Evolutionary conservation across 2,113 vertebrate genomes (phyloP).

Genomic region (Pandion haliaetus): DNA sequence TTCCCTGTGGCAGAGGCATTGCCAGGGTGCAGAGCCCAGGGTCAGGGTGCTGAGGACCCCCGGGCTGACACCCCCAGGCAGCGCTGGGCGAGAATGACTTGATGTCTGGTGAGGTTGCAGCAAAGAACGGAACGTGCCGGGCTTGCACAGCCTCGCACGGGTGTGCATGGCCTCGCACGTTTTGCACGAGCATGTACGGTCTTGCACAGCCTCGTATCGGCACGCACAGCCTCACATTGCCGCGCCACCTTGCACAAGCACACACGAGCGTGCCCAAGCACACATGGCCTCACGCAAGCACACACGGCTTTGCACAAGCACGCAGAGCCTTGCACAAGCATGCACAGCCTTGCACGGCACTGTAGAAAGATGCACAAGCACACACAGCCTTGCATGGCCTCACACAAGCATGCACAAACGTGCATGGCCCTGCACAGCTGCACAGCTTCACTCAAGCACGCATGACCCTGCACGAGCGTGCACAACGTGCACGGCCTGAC

Average conservation of each 20-base stretch:
- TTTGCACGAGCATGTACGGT: accelerated
- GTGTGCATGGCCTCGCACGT: neutral
- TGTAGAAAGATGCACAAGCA: neutral
- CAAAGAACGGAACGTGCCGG: accelerated
- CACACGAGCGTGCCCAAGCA: neutral
- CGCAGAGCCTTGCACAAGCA: neutral
- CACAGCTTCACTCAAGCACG: neutral
- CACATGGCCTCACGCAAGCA: accelerated
- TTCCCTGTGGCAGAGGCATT: accelerated
- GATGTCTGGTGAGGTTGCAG: neutral
- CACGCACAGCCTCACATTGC: neutral
- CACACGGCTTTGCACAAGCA: neutral
- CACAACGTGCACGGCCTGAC: no score
- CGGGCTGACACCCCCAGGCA: no score
- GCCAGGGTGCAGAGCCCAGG: neutral
- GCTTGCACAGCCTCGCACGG: accelerated
- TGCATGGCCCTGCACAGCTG: neutral
- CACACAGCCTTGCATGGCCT: neutral
- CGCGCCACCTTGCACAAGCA: neutral
- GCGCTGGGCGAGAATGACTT: accelerated
- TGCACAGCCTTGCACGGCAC: neutral
- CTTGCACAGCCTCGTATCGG: neutral
- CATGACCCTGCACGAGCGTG: neutral
- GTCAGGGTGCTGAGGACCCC: neutral
- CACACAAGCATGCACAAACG: neutral